Evolutionary conservation across 30 jellyfish, hydroid and myxozoan species (phyloP).

Genomic region (Morbakka virulenta): DNA sequence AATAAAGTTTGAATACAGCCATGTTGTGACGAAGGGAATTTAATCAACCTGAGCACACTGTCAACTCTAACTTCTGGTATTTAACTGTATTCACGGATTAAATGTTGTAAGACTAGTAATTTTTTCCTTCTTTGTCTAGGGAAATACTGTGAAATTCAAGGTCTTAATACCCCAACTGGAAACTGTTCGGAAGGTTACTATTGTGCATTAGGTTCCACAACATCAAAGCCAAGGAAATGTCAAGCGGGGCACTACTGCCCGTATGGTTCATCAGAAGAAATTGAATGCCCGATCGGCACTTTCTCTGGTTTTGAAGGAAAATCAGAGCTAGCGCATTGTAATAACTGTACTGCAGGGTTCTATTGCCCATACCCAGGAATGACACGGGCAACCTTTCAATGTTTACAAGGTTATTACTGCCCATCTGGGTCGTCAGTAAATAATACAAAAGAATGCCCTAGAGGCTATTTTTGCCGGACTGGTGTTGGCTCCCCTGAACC

Average conservation of each 20-base stretch:
- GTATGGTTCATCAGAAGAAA: conserved; percentile 68
- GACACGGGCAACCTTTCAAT: conserved; percentile 66
- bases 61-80: too few relatives aligned
- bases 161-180: conserved; percentile 76
- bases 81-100: too few relatives aligned
- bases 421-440: conserved; percentile 85
- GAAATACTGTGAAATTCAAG: conserved; percentile 68
- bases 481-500: conserved; percentile 80
- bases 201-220: conserved; percentile 69
- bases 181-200: conserved; percentile 88
- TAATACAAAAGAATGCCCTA: conserved; percentile 85
- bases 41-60: too few relatives aligned
- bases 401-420: conserved; percentile 93
- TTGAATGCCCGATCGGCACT: conserved; percentile 85
- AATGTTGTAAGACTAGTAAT: too few relatives aligned
- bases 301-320: conserved; percentile 67
- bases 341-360: conserved; percentile 88
- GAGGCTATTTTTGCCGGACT: conserved; percentile 88
- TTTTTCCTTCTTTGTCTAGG: neutral
- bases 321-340: conserved; percentile 65
- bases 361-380: conserved; percentile 89
- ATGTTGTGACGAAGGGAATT: too few relatives aligned
- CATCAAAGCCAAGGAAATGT: conserved; percentile 58
- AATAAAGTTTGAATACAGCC: too few relatives aligned
- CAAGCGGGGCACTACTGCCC: conserved; percentile 89